These are phyloP conservation scores for Caenorhabditis wallacei DNA, from an alignment of 2,888 invertebrate genomes.

Conservation along the genomic window DNA sequence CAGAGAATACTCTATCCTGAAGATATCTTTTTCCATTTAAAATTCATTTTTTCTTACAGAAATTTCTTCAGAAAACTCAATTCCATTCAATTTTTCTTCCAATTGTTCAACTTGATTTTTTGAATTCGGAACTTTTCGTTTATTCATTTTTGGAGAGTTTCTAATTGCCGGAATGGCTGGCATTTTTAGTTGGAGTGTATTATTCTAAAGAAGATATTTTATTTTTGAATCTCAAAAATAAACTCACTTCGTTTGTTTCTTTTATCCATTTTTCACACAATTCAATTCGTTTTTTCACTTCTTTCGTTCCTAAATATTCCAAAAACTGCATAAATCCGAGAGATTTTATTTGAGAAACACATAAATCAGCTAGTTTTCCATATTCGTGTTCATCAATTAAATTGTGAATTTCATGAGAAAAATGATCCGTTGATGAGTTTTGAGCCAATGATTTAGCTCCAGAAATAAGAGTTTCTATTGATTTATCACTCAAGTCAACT, in stretches of 20 bases:
- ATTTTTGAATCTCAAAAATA: no score
- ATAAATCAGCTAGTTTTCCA: constrained; percentile 64
- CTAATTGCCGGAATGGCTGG: background rate
- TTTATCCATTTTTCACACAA: constrained; percentile 70
- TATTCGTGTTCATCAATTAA: constrained; percentile 63
- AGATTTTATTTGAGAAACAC: constrained; percentile 53
- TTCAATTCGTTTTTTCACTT: constrained; percentile 69
- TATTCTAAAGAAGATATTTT: constrained; percentile 20
- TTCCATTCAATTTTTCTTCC: constrained; percentile 68
- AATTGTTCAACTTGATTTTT: constrained; percentile 60
- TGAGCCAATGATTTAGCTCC: constrained; percentile 44
- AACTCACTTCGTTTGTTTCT: background rate
- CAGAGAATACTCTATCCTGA: constrained; percentile 81
- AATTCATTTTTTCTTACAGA: constrained; percentile 38
- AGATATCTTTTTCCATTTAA: no score
- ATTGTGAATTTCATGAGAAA: constrained; percentile 48
- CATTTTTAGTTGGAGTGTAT: constrained; percentile 19
- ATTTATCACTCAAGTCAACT: constrained; percentile 22
- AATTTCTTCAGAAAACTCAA: constrained; percentile 66
- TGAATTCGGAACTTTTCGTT: constrained; percentile 22
- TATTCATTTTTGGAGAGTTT: background rate
- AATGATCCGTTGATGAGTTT: background rate
- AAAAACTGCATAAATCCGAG: constrained; percentile 67
- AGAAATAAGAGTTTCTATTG: constrained; percentile 24
- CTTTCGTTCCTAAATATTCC: constrained; percentile 69